Conservation (phyloP, 2,888 invertebrate species). For the Cephonodes hylas region DNA sequence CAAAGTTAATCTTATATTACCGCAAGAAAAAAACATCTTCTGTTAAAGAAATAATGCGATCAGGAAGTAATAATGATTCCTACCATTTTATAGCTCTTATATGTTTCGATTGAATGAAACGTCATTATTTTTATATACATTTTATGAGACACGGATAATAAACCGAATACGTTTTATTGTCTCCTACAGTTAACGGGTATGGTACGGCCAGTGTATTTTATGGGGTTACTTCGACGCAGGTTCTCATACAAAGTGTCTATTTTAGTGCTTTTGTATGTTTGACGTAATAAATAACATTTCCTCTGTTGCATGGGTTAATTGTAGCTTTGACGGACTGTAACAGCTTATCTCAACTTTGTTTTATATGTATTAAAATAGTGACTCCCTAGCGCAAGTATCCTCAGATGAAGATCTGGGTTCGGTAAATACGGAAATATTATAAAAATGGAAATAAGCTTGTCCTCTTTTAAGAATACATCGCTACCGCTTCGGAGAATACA, state of each 20-base stretch:
- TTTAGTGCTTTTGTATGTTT: neutral
- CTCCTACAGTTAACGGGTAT: neutral
- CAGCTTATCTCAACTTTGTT: slow-evolving; percentile 8
- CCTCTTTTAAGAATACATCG: too few relatives aligned
- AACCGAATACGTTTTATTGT: neutral
- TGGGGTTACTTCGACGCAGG: neutral
- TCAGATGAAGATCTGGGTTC: too few relatives aligned
- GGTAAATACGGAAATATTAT: too few relatives aligned
- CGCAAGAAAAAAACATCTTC: neutral
- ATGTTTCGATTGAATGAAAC: neutral
- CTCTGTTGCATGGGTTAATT: neutral
- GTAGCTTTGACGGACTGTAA: neutral
- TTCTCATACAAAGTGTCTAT: neutral
- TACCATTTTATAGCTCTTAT: neutral
- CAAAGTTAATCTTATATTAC: too few relatives aligned
- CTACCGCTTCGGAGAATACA: too few relatives aligned
- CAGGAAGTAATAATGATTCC: neutral
- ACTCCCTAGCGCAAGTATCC: too few relatives aligned
- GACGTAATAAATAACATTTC: neutral
- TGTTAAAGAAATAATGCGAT: neutral
- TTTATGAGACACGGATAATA: slow-evolving; percentile 10
- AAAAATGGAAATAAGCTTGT: too few relatives aligned
- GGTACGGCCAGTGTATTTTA: neutral
- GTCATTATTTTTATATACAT: slow-evolving; percentile 17
- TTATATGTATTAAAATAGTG: neutral